Evolutionary conservation across 2,113 vertebrate species (phyloP).

Genomic region (Vulpes lagopus): DNA sequence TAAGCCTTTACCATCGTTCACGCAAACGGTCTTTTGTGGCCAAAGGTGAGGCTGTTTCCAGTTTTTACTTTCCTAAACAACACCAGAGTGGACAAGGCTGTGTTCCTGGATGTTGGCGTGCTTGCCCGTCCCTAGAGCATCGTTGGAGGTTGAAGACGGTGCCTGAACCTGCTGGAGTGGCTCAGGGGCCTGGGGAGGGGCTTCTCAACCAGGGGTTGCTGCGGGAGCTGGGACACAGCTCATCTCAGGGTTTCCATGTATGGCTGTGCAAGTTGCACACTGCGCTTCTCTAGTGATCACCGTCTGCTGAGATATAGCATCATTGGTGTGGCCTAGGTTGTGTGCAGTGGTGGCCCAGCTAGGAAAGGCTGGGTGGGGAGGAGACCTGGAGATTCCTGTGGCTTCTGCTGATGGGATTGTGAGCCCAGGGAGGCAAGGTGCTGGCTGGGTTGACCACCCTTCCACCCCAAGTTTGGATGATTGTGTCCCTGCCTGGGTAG

Average conservation of each 20-base stretch:
- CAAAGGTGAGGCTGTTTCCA: too few relatives aligned
- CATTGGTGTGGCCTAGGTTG: neutral
- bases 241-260: rapidly evolving
- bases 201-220: neutral
- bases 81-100: rapidly evolving
- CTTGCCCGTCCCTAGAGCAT: rapidly evolving
- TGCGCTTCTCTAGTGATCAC: neutral
- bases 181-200: neutral
- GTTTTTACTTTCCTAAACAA: neutral
- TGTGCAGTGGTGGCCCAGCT: rapidly evolving
- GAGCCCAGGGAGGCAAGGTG: neutral
- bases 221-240: neutral
- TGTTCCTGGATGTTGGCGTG: too few relatives aligned
- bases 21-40: rapidly evolving
- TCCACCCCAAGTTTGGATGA: neutral
- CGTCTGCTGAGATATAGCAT: neutral
- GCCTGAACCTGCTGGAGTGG: neutral
- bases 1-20: rapidly evolving
- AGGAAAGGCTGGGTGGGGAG: neutral
- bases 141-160: too few relatives aligned
- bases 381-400: rapidly evolving
- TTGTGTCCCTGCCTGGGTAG: neutral
- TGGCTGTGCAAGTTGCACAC: neutral
- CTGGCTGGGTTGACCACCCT: neutral
- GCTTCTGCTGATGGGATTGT: neutral